Conservation (phyloP, 37 sponge, comb jelly and placozoan genomes). For the Agelas oroides region DNA sequence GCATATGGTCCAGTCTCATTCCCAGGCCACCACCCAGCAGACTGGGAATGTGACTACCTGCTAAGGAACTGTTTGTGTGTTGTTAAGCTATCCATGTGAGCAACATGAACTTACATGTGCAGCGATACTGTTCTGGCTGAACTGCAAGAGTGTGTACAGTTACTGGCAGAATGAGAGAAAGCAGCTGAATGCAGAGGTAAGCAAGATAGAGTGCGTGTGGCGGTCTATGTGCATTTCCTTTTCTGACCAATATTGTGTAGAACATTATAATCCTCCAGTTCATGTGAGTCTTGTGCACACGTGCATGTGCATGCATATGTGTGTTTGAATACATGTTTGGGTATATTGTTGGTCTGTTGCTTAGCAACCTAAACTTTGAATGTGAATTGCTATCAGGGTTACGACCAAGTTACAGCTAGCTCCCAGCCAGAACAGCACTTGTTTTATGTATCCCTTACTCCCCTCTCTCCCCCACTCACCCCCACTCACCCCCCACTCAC, state of each 20-base stretch:
- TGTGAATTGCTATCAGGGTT: no score
- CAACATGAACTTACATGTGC: background rate
- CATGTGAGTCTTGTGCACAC: background rate
- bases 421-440: no score
- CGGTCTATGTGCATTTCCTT: background rate
- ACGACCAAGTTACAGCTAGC: no score
- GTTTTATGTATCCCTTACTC: background rate
- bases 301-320: background rate
- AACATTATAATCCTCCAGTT: background rate
- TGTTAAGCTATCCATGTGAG: no score
- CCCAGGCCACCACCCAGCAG: no score
- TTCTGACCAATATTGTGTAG: no score
- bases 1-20: no score
- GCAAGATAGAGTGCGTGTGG: background rate
- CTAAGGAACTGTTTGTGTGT: no score
- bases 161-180: constrained; percentile 87
- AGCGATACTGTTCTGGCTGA: constrained; percentile 83
- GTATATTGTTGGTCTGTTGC: no score
- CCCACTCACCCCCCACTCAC: background rate
- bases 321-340: no score
- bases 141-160: constrained; percentile 83
- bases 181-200: constrained; percentile 74
- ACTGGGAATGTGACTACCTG: no score
- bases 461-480: background rate
- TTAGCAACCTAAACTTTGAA: no score